Conservation (phyloP, 2,797 vertebrate genomes). For the Moxostoma hubbsi region DNA sequence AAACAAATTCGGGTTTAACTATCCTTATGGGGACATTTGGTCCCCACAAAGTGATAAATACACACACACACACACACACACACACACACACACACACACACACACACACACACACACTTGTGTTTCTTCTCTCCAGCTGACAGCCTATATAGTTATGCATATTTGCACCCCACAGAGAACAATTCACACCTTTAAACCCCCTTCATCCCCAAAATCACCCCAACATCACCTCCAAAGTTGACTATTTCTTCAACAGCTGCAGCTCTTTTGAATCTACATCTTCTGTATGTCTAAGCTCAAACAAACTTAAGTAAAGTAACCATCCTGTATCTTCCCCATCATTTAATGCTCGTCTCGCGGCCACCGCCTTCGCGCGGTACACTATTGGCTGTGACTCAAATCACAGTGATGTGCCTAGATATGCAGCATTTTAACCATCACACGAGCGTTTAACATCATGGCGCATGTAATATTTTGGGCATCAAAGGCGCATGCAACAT, state of each 20-base stretch:
- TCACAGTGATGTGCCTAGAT: not conserved
- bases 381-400: not conserved
- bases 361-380: not conserved
- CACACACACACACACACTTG: not conserved
- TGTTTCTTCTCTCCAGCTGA: constrained; percentile 27
- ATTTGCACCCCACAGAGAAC: constrained; percentile 25
- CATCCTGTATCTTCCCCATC: not conserved
- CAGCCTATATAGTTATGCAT: constrained; percentile 25
- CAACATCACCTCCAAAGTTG: constrained; percentile 9
- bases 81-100: not conserved
- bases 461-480: not conserved
- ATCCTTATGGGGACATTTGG: no score
- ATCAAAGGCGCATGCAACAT: not conserved
- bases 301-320: not conserved
- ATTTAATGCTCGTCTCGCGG: not conserved
- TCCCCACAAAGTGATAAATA: no score
- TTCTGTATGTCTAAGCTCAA: no score
- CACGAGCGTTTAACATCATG: no score
- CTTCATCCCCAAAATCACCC: constrained; percentile 2
- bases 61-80: not conserved
- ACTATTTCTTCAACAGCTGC: no score
- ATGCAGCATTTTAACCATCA: not conserved
- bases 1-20: no score
- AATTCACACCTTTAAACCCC: constrained; percentile 30
- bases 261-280: no score